A percentile compares a stretch with the other conserved stretches of the same genome.
Conservation (phyloP, 2,797 vertebrate species). For the Megaceryle alcyon region DNA sequence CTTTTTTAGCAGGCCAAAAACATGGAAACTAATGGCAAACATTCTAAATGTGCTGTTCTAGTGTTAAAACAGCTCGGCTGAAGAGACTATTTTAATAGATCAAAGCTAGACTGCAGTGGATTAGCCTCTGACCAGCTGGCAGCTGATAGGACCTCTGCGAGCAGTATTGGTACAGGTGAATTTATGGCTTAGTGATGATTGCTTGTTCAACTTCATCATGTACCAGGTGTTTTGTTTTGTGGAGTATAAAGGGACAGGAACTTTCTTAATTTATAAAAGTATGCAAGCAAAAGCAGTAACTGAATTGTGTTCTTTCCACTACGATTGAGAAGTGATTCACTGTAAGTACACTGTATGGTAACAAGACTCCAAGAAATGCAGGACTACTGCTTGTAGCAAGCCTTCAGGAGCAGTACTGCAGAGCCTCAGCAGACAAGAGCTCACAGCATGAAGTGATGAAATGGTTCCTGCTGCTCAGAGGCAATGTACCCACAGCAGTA, state of each 20-base stretch:
- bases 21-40: neutral
- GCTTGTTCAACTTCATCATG: neutral
- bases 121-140: neutral
- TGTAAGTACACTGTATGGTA: neutral
- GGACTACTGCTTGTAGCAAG: rapidly evolving
- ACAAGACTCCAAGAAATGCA: neutral
- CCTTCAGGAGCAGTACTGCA: neutral
- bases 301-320: neutral
- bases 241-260: neutral
- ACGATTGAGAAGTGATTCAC: neutral
- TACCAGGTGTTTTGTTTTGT: neutral
- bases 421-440: neutral
- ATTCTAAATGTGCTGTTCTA: neutral
- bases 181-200: neutral
- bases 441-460: neutral
- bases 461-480: neutral
- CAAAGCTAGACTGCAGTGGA: neutral
- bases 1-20: neutral
- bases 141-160: rapidly evolving
- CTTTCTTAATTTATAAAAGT: neutral
- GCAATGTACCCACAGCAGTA: neutral
- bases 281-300: neutral
- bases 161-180: neutral
- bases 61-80: neutral
- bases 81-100: neutral